Evolutionary conservation across 1,140 invertebrate genomes (phyloP), one percentile per base, ranked within the genome.

Genomic region (Brachionus koreanus): DNA sequence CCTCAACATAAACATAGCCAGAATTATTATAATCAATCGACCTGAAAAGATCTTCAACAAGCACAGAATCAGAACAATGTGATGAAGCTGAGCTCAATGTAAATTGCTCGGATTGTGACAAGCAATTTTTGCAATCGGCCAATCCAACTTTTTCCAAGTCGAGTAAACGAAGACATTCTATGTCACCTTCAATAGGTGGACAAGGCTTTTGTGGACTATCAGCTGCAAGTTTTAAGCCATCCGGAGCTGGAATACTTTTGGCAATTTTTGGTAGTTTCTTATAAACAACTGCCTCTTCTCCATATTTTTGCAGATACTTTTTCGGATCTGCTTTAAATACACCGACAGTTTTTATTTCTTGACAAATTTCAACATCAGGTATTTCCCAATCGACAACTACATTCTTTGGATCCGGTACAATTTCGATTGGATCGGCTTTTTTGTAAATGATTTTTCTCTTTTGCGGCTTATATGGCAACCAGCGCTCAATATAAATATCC

Each of bases 381-480:
- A 25, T 12, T 25, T 74, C 39, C 69, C 69, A 74, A 35, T 74
- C 69, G 19, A 74, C 37, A 1, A 74, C 43, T 7, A 74, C 39
- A 74, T 74, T 74, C 25, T 46, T 74, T 43, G 69, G 69, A 43
- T 74, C 69, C 23, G 37, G 39, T 10, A 46, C 23, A 13, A 74
- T 12, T 12, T 46, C 37, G 13, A 43, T 33, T 25, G 39, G 69
- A 0, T 74, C 42, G 3, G 69, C 69, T 74, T 74, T 74, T 74
- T 79, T 42, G 49, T 61, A 65, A 35, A 79, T 79, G 10, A 79
- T 65, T 65, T 79, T 79, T 7, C 49, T 37, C 12, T 79, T 79
- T 39, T 57, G 76, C 2, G 76, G 76, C 19, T 83, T 67, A 23
- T 83, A 83, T 75, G 82, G 82, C 33, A 83, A 37, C 82, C 82